Percentiles rank a stretch among this genome's conserved stretches.
Conservation (phyloP, 2,113 vertebrate genomes). For the Amphiprion ocellaris region DNA sequence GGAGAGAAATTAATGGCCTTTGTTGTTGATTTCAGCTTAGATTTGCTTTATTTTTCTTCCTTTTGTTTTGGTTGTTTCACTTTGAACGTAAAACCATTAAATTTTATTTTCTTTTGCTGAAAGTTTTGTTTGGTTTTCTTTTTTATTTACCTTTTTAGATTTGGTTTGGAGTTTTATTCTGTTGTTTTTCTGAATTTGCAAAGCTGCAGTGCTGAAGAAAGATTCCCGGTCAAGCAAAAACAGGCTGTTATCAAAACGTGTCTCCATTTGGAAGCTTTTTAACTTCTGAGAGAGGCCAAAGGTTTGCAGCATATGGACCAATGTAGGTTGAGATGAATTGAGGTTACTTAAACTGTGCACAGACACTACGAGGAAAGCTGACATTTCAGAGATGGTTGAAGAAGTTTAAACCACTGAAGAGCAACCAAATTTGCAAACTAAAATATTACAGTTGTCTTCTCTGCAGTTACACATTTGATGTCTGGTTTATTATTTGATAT, state of each 20-base stretch:
- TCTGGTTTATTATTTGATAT: no score
- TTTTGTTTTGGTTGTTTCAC: conserved; percentile 90
- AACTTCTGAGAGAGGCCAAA: neutral
- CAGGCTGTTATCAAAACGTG: neutral
- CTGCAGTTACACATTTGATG: no score
- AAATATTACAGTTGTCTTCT: conserved; percentile 1
- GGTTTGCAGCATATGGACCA: conserved; percentile 33
- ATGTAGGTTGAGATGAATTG: neutral
- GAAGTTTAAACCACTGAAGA: neutral
- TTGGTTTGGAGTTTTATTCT: conserved; percentile 36
- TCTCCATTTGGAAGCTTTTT: neutral
- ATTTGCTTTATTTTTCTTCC: conserved; percentile 85
- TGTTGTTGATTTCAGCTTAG: conserved; percentile 90
- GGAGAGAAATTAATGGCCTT: conserved; percentile 90
- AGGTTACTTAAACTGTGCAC: conserved; percentile 6
- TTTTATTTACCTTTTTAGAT: conserved; percentile 44
- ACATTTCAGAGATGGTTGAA: conserved; percentile 8
- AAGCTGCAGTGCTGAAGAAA: conserved; percentile 9
- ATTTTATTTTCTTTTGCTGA: conserved; percentile 98
- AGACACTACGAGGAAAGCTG: conserved; percentile 1
- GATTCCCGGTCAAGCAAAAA: neutral
- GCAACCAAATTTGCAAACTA: neutral
- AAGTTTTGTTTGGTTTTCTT: conserved; percentile 96
- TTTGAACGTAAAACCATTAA: conserved; percentile 99
- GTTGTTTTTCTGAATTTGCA: conserved; percentile 7